These are phyloP conservation scores for Calameuta idolon DNA, from an alignment of 2,888 invertebrate genomes.

Conservation along the genomic window DNA sequence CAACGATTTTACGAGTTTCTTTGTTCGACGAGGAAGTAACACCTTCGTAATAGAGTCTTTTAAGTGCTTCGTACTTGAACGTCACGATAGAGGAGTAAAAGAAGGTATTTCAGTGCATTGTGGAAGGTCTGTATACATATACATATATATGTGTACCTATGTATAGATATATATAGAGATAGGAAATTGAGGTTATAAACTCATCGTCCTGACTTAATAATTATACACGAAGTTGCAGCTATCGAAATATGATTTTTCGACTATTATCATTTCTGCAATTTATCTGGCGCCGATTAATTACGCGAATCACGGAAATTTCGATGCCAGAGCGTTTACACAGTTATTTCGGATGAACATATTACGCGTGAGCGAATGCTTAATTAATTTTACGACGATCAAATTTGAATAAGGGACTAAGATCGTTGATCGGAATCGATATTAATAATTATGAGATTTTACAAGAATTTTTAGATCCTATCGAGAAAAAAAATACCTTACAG, in stretches of 20 bases:
- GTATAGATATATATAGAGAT: neutral
- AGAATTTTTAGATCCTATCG: neutral
- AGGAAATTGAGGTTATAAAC: neutral
- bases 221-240: neutral
- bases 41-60: conserved; percentile 12
- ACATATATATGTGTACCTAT: neutral
- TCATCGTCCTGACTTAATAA: neutral
- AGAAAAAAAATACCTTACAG: neutral
- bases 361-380: neutral
- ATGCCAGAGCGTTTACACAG: neutral
- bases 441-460: neutral
- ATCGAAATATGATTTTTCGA: neutral
- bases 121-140: neutral
- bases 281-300: neutral
- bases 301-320: neutral
- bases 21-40: conserved; percentile 17
- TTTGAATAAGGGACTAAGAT: neutral
- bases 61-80: conserved; percentile 6
- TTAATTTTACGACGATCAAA: neutral
- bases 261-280: neutral
- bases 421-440: neutral
- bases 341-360: too few relatives aligned
- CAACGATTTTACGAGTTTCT: conserved; percentile 22
- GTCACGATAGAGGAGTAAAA: neutral
- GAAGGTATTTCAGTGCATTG: conserved; percentile 5